phyloP scores from a whole-genome alignment of 2,113 vertebrate species.

The Cyphomyrus discorhynchus region DNA sequence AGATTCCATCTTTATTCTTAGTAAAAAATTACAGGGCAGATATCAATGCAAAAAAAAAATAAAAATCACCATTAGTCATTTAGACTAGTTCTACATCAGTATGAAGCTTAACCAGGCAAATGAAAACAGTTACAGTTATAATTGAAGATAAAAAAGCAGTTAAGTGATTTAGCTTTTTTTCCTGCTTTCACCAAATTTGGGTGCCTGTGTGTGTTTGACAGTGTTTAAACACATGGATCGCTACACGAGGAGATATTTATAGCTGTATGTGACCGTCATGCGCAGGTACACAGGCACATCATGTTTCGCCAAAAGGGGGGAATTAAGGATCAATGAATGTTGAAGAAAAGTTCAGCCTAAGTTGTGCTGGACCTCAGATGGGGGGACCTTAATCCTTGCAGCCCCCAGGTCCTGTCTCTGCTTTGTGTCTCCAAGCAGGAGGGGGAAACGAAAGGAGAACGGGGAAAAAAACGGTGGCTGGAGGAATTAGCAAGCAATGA shows the following conservation, averaged over 20 bases:
- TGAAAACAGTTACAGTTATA: background rate
- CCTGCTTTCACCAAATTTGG: background rate
- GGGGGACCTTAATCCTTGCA: background rate
- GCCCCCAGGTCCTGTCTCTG: background rate
- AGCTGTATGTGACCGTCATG: background rate
- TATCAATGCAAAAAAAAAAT: background rate
- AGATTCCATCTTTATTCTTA: background rate
- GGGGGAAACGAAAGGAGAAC: background rate
- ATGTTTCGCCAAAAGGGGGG: background rate
- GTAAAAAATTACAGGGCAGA: background rate
- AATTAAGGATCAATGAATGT: background rate
- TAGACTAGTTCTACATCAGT: background rate
- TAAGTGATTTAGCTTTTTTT: background rate
- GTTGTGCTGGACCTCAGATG: background rate
- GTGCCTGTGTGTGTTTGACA: background rate
- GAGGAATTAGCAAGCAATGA: background rate
- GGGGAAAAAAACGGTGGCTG: background rate
- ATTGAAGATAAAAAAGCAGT: background rate
- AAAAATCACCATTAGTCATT: background rate
- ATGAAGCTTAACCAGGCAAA: background rate
- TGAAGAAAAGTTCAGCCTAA: background rate
- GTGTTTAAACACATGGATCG: background rate
- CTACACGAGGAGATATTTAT: background rate
- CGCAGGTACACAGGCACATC: background rate
- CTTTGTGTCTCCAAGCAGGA: background rate